Percentiles rank a stretch among this genome's conserved stretches.
phyloP scores from a whole-genome alignment of 1,140 invertebrate species.

The Antheraea pernyi region DNA sequence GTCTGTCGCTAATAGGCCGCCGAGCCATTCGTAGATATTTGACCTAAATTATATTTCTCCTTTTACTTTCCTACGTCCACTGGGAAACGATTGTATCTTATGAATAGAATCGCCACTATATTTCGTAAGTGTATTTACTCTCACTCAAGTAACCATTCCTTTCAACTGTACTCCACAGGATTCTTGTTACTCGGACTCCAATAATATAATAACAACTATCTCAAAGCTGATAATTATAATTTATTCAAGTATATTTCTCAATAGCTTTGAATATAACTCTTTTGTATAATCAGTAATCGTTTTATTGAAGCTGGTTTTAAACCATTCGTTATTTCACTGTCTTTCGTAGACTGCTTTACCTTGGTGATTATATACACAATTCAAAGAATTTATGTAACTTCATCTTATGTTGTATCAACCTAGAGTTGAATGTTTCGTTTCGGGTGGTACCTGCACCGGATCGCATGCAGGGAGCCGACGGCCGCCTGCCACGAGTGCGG shows the following conservation, averaged over 20 bases:
- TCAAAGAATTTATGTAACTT: background rate
- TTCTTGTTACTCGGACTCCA: background rate
- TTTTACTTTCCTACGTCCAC: conserved; percentile 1
- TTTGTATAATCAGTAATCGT: background rate
- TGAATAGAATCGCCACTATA: conserved; percentile 2
- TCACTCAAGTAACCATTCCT: background rate
- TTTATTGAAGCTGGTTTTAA: background rate
- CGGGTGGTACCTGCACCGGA: too few species aligned
- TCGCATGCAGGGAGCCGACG: too few species aligned
- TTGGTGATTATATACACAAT: background rate
- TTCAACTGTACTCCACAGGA: background rate
- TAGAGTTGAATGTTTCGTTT: too few species aligned
- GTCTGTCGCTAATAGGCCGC: conserved; percentile 9
- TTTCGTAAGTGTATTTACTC: background rate
- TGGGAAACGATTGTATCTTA: conserved; percentile 7
- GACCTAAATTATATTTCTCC: conserved; percentile 9
- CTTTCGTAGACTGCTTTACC: background rate
- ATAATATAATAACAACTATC: background rate
- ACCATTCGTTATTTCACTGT: background rate
- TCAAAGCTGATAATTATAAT: background rate
- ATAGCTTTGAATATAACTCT: background rate
- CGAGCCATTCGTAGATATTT: conserved; percentile 5
- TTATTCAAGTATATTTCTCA: background rate
- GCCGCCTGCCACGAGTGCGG: too few species aligned
- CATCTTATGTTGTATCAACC: too few species aligned